Percentiles rank a stretch among this genome's conserved stretches.
phyloP scores from a whole-genome alignment of 2,888 invertebrate species.

The Acanthacorydalis orientalis region DNA sequence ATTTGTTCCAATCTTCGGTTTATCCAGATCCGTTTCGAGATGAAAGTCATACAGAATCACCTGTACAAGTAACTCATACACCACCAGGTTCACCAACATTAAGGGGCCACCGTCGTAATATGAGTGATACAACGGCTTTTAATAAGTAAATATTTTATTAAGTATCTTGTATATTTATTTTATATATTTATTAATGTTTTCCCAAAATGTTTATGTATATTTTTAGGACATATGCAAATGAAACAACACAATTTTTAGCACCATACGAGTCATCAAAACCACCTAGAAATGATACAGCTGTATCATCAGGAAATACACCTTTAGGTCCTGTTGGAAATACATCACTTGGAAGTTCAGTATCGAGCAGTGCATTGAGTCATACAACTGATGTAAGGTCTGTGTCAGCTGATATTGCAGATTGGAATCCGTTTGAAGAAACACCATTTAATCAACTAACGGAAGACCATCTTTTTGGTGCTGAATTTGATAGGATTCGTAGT shows the following conservation, averaged over 20 bases:
- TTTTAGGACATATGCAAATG: slow-evolving; percentile 51
- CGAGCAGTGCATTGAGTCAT: slow-evolving; percentile 24
- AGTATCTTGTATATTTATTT: neutral
- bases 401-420: slow-evolving; percentile 46
- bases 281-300: slow-evolving; percentile 25
- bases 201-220: slow-evolving; percentile 3
- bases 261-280: slow-evolving; percentile 54
- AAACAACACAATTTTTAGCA: slow-evolving; percentile 57
- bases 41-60: slow-evolving; percentile 13
- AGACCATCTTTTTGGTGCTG: slow-evolving; percentile 67
- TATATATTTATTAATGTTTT: neutral
- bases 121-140: slow-evolving; percentile 70
- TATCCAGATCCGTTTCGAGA: slow-evolving; percentile 59
- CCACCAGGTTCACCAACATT: slow-evolving; percentile 24
- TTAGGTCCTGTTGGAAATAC: slow-evolving; percentile 11
- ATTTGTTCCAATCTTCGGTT: slow-evolving; percentile 44
- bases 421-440: slow-evolving; percentile 67
- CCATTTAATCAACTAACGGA: slow-evolving; percentile 60
- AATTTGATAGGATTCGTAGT: slow-evolving; percentile 64
- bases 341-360: slow-evolving; percentile 23
- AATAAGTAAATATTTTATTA: slow-evolving; percentile 48
- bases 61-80: slow-evolving; percentile 16
- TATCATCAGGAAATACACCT: slow-evolving; percentile 19
- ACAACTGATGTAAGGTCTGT: slow-evolving; percentile 21
- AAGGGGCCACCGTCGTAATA: slow-evolving; percentile 57